These are phyloP conservation scores for Pachypeltis micranthus DNA, from an alignment of 1,140 invertebrate species.

Conservation along the genomic window DNA sequence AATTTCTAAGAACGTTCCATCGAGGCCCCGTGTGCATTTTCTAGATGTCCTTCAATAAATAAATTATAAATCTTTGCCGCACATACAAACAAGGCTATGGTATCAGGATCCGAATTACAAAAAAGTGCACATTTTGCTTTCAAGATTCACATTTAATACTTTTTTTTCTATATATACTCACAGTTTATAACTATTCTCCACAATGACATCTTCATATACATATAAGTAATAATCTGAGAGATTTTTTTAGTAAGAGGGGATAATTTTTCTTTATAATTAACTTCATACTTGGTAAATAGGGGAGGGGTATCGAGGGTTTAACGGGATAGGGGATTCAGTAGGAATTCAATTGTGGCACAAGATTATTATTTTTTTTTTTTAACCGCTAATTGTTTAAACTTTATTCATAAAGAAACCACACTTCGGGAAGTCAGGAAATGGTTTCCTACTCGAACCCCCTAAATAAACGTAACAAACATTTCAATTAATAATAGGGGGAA, in stretches of 20 bases:
- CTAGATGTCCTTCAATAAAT: too few species aligned
- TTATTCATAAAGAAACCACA: constrained; percentile 1
- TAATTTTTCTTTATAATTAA: constrained; percentile 11
- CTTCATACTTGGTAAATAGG: constrained; percentile 8
- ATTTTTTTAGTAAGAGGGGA: constrained; percentile 12
- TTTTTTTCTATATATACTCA: constrained; percentile 17
- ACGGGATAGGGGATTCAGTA: not conserved
- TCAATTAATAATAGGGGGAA: too few species aligned
- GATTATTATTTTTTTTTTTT: too few species aligned
- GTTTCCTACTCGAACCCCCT: constrained; percentile 4
- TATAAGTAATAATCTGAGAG: constrained; percentile 20
- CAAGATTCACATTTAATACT: constrained; percentile 21
- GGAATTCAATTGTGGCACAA: constrained; percentile 10
- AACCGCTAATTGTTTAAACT: not conserved
- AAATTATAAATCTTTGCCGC: too few species aligned
- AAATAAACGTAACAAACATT: too few species aligned
- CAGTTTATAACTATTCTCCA: constrained; percentile 20
- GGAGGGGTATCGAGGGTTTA: too few species aligned
- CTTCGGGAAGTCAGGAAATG: constrained; percentile 18
- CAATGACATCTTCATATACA: constrained; percentile 21
- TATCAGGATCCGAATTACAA: too few species aligned
- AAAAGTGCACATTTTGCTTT: constrained; percentile 10
- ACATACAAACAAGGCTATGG: too few species aligned
- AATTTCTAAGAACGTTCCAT: too few species aligned
- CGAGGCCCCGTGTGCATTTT: too few species aligned